Evolutionary conservation across 2,888 invertebrate genomes (phyloP).

Genomic region (Galerucella calmariensis): DNA sequence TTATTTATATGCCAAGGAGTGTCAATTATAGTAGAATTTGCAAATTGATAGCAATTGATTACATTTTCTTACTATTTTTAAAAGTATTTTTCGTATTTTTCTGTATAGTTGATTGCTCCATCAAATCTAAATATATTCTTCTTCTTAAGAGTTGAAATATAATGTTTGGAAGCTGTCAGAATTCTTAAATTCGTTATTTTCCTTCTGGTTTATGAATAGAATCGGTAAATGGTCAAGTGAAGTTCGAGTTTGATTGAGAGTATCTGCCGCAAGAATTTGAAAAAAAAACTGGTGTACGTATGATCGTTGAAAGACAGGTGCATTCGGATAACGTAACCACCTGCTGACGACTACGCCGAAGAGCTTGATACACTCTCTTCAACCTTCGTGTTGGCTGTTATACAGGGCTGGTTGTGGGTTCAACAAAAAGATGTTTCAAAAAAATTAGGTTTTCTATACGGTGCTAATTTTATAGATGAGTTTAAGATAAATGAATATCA

Average conservation of each 20-base stretch:
- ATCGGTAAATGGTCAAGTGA: conserved; percentile 4
- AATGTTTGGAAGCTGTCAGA: neutral
- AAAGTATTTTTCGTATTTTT: no score
- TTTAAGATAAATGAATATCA: neutral
- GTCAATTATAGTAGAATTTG: no score
- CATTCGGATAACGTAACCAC: conserved; percentile 47
- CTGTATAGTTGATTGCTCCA: no score
- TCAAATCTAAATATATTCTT: no score
- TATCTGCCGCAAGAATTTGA: conserved; percentile 45
- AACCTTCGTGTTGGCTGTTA: conserved; percentile 28
- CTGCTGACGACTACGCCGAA: conserved; percentile 39
- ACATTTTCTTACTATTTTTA: no score
- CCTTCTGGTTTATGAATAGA: neutral
- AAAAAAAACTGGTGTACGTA: conserved; percentile 57
- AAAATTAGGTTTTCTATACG: neutral
- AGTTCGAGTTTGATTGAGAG: conserved; percentile 52
- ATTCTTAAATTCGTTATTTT: neutral
- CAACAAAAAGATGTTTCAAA: neutral
- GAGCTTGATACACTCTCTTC: conserved; percentile 30
- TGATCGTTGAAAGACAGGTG: conserved; percentile 53
- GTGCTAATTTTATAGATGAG: no score
- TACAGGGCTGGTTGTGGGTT: conserved; percentile 6
- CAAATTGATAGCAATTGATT: no score
- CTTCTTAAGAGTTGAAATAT: neutral
- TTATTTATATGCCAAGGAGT: no score